These are phyloP conservation scores for Maniola hyperantus DNA, from an alignment of 2,888 invertebrate species.

Conservation along the genomic window DNA sequence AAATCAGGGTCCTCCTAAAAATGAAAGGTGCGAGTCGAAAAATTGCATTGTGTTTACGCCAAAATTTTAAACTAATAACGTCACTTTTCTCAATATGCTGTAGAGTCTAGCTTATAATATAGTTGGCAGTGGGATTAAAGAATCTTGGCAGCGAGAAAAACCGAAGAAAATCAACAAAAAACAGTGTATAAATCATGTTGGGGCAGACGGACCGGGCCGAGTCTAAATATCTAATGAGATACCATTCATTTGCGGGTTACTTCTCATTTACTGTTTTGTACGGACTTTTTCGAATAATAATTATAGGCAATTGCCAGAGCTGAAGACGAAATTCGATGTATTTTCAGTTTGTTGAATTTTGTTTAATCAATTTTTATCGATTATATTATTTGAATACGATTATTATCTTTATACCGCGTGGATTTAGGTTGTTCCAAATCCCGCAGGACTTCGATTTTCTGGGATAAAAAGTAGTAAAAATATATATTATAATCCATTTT, in stretches of 20 bases:
- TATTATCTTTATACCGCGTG: too few species aligned
- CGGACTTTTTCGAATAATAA: conserved; percentile 10
- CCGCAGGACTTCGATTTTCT: too few species aligned
- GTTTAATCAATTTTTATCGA: too few species aligned
- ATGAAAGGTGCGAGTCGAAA: too few species aligned
- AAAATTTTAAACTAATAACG: conserved; percentile 35
- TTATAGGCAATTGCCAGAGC: neutral
- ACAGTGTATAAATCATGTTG: conserved; percentile 70
- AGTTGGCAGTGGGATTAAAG: conserved; percentile 60
- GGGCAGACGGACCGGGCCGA: conserved; percentile 65
- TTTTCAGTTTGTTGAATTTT: too few species aligned
- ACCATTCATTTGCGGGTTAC: conserved; percentile 67
- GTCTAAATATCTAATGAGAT: conserved; percentile 70
- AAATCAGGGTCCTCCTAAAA: too few species aligned
- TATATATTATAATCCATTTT: too few species aligned
- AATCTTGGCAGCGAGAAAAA: conserved; percentile 58
- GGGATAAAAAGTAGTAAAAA: too few species aligned
- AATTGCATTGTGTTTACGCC: neutral
- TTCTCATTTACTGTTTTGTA: conserved; percentile 53
- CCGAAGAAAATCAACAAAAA: conserved; percentile 69
- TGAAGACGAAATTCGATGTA: neutral
- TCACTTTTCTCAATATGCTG: conserved; percentile 70
- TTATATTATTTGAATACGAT: too few species aligned
- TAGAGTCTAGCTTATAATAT: conserved; percentile 50
- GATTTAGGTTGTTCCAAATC: too few species aligned